Evolutionary conservation across 2,113 vertebrate genomes (phyloP).

Genomic region (Onychostruthus taczanowskii): DNA sequence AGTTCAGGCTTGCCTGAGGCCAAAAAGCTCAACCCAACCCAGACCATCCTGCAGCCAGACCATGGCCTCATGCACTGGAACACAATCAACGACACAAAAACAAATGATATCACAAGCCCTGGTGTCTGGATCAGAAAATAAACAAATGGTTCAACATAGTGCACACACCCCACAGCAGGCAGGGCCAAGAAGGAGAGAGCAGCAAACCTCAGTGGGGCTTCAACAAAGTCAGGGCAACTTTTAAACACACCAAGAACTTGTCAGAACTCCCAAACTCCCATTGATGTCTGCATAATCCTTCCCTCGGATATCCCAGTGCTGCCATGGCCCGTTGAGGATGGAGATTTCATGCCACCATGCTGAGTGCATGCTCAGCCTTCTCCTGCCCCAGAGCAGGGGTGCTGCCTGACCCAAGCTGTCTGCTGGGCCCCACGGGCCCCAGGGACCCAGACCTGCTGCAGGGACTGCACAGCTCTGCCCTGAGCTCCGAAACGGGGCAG

Average conservation of each 20-base stretch:
- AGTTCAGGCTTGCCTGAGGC: not conserved
- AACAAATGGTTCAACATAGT: not conserved
- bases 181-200: not conserved
- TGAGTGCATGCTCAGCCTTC: not conserved
- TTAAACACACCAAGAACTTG: not conserved
- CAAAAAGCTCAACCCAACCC: not conserved
- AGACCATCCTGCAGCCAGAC: not conserved
- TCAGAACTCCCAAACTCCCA: not conserved
- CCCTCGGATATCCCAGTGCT: too few species aligned
- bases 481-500: not conserved
- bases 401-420: rapidly evolving
- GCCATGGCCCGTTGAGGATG: not conserved
- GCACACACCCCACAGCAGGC: not conserved
- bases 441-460: not conserved
- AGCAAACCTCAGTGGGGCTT: not conserved
- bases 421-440: not conserved
- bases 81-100: not conserved
- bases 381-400: not conserved
- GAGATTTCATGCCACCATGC: not conserved
- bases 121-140: not conserved
- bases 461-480: rapidly evolving
- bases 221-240: not conserved
- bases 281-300: not conserved
- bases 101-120: rapidly evolving
- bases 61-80: not conserved